These are phyloP conservation scores for Actinia tenebrosa DNA, from an alignment of 64 coral and sea anemone genomes.

Conservation along the genomic window DNA sequence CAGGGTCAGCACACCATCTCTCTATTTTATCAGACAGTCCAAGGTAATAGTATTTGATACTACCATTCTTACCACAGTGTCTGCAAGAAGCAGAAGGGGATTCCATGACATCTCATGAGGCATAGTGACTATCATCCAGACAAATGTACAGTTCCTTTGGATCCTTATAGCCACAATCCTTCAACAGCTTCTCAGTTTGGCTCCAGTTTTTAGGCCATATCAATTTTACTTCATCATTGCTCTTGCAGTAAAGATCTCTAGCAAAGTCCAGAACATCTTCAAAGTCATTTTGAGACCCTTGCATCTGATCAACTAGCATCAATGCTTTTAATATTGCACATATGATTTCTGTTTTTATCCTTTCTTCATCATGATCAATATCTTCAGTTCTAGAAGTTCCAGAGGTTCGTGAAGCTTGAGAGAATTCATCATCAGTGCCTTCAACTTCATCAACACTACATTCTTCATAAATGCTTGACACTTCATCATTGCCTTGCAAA, in stretches of 20 bases:
- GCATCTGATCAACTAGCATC: constrained; percentile 15
- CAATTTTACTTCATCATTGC: neutral
- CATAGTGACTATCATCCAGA: constrained; percentile 25
- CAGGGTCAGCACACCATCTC: constrained; percentile 4
- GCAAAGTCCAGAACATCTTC: constrained; percentile 22
- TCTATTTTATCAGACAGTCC: constrained; percentile 32
- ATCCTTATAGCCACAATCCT: constrained; percentile 25
- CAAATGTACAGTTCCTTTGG: constrained; percentile 22
- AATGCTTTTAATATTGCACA: neutral
- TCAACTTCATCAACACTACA: too few relatives aligned
- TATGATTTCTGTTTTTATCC: neutral
- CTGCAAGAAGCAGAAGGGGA: neutral
- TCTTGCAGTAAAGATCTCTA: constrained; percentile 23
- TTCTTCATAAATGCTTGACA: too few relatives aligned
- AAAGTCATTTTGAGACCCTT: constrained; percentile 14
- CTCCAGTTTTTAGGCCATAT: constrained; percentile 35
- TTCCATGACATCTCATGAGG: constrained; percentile 22
- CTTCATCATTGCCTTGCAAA: too few relatives aligned
- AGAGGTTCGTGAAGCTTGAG: too few relatives aligned
- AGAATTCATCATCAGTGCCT: too few relatives aligned
- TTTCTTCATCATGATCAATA: too few relatives aligned
- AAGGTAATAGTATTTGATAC: constrained; percentile 38
- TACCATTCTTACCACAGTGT: constrained; percentile 23
- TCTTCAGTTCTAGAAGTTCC: too few relatives aligned
- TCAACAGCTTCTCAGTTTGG: constrained; percentile 19